These are phyloP conservation scores for Sycobia sp. DNA, from an alignment of 1,140 invertebrate genomes.

Conservation along the genomic window DNA sequence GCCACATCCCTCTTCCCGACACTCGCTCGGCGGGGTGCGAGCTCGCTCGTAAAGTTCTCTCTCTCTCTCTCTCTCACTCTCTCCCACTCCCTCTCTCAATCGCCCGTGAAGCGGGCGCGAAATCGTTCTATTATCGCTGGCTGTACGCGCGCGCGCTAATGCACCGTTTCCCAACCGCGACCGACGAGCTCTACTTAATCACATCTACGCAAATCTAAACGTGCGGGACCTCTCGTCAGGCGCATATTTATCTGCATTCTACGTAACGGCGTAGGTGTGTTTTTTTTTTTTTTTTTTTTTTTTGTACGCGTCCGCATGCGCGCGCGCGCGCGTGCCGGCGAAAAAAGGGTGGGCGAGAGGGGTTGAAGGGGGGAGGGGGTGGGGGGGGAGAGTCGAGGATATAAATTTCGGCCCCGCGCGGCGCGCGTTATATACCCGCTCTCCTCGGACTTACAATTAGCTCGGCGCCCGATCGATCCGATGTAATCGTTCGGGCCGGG, in stretches of 20 bases:
- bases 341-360: no score
- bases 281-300: no score
- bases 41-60: conserved; percentile 49
- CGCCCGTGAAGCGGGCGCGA: conserved; percentile 47
- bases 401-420: conserved; percentile 21
- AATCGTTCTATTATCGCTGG: conserved; percentile 51
- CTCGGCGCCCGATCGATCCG: conserved; percentile 14
- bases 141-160: no score
- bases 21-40: conserved; percentile 46
- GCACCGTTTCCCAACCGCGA: no score
- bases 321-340: background rate
- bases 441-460: conserved; percentile 20
- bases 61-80: no score
- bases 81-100: no score
- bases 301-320: no score
- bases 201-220: no score
- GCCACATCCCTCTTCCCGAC: conserved; percentile 46
- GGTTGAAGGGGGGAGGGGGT: background rate
- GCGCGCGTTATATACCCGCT: background rate
- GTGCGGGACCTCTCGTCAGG: no score
- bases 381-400: background rate
- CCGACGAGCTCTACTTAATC: no score
- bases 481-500: conserved; percentile 6
- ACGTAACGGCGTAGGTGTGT: no score
- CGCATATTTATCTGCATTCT: no score